phyloP scores from a whole-genome alignment of 2,113 vertebrate species.

The Corythornis cristatus region DNA sequence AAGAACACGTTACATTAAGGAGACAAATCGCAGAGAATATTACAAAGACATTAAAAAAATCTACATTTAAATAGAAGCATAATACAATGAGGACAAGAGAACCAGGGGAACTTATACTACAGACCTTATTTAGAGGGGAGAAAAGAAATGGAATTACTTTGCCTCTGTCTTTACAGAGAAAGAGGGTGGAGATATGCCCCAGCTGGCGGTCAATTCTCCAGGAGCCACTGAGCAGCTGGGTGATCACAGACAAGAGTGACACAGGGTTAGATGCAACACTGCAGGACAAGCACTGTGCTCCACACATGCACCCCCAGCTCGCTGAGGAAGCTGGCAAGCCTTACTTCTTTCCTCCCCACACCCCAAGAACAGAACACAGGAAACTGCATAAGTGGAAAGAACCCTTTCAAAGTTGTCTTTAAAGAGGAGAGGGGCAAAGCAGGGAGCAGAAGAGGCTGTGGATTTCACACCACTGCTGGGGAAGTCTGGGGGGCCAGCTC shows the following conservation, averaged over 20 bases:
- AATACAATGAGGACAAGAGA: conserved; percentile 50
- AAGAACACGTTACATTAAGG: conserved; percentile 9
- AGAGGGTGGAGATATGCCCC: conserved; percentile 79
- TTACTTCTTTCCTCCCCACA: conserved; percentile 8
- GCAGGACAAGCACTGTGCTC: conserved; percentile 58
- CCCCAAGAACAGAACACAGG: conserved; percentile 46
- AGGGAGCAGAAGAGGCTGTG: conserved; percentile 31
- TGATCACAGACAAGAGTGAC: conserved; percentile 69
- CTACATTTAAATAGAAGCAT: conserved; percentile 27
- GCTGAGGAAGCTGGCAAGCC: conserved; percentile 40
- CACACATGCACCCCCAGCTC: conserved; percentile 55
- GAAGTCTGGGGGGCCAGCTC: conserved; percentile 27
- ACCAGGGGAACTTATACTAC: conserved; percentile 56
- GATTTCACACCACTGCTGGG: conserved; percentile 46
- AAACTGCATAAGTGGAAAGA: conserved; percentile 36
- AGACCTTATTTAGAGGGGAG: conserved; percentile 63
- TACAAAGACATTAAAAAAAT: neutral
- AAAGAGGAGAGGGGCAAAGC: conserved; percentile 45
- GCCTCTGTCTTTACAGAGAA: conserved; percentile 82
- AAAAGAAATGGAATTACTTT: conserved; percentile 66
- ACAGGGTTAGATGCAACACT: conserved; percentile 54
- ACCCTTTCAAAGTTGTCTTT: neutral
- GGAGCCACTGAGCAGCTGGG: conserved; percentile 76
- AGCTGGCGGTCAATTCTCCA: conserved; percentile 77
- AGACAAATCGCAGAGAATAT: conserved; percentile 17